These are phyloP conservation scores for Beroe ovata DNA, from an alignment of 37 sponge, comb jelly and placozoan species.

Conservation along the genomic window DNA sequence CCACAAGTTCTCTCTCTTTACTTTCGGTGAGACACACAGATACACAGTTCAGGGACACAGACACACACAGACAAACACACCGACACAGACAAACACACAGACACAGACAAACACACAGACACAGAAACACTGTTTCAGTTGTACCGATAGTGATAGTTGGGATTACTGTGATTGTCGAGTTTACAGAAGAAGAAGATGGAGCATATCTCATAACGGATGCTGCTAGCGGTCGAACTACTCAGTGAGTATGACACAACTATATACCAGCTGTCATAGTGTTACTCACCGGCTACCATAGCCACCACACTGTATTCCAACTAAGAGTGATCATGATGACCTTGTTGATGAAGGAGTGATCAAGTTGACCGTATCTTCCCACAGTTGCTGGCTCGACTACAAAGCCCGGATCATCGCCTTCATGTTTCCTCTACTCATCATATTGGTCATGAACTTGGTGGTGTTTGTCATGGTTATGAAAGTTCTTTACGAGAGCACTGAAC, in stretches of 20 bases:
- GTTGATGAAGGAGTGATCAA: no score
- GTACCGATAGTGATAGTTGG: background rate
- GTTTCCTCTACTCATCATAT: conserved; percentile 8
- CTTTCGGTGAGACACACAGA: background rate
- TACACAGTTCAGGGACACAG: background rate
- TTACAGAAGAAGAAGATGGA: background rate
- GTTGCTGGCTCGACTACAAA: conserved; percentile 14
- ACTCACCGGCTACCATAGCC: no score
- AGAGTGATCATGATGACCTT: no score
- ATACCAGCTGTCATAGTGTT: no score
- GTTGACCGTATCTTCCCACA: no score
- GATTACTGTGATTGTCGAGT: conserved; percentile 33
- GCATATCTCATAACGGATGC: background rate
- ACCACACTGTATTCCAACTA: no score
- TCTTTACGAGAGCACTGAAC: background rate
- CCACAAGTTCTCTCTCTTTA: conserved; percentile 43
- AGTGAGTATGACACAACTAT: no score
- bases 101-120: no score
- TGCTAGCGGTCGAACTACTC: conserved; percentile 16
- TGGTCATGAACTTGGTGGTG: conserved; percentile 1
- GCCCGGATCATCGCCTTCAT: conserved; percentile 21
- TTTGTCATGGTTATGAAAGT: conserved; percentile 38
- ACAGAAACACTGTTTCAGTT: no score
- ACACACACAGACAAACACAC: no score
- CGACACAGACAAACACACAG: no score